A percentile compares a stretch with the other conserved stretches of the same genome.
phyloP scores from a whole-genome alignment of 2,113 vertebrate genomes.

The Todiramphus chloris region DNA sequence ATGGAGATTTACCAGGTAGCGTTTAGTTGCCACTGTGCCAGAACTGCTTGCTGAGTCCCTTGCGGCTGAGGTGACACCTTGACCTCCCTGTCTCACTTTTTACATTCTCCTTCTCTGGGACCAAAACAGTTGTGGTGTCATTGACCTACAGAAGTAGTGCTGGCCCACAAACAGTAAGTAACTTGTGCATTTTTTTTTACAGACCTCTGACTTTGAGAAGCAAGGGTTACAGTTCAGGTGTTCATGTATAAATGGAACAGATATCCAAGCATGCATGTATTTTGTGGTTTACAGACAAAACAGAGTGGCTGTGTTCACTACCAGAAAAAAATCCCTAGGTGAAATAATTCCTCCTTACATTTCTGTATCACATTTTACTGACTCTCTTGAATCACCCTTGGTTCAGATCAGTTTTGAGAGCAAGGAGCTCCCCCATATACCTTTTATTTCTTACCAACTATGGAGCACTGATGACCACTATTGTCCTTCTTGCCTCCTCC shows the following conservation, averaged over 20 bases:
- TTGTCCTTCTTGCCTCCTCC: background rate
- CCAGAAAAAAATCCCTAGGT: background rate
- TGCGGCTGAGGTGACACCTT: background rate
- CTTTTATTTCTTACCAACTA: background rate
- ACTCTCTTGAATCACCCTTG: background rate
- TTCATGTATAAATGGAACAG: background rate
- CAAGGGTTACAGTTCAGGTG: background rate
- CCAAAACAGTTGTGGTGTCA: accelerated
- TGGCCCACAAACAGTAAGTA: background rate
- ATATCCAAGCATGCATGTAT: background rate
- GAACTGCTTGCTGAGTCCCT: background rate
- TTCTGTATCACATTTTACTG: background rate
- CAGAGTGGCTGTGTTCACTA: background rate
- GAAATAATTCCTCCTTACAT: background rate
- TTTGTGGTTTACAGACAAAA: background rate
- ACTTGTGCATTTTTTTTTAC: background rate
- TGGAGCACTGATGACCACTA: background rate
- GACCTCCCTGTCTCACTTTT: background rate
- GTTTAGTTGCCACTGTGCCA: background rate
- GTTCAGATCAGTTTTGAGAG: background rate
- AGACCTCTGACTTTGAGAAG: background rate
- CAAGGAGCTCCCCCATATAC: background rate
- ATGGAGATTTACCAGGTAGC: background rate
- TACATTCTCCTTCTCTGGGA: background rate
- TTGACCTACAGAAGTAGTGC: background rate